A percentile compares a stretch with the other conserved stretches of the same genome.
These are phyloP conservation scores for Phalangium opilio DNA, from an alignment of 2,888 invertebrate species.

Conservation along the genomic window DNA sequence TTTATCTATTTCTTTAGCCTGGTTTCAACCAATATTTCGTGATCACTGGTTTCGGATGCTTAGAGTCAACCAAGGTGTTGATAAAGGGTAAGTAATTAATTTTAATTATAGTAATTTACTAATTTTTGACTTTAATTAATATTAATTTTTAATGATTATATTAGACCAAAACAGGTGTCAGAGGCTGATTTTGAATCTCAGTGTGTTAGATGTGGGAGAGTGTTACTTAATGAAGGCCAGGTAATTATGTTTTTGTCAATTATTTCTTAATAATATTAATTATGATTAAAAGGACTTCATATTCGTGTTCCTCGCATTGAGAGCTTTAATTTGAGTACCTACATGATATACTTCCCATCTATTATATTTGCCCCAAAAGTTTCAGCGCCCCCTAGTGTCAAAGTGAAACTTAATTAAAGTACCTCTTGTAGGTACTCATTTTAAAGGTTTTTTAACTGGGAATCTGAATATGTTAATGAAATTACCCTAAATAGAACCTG, in stretches of 20 bases:
- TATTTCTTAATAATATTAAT: neutral
- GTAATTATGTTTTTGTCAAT: conserved; percentile 18
- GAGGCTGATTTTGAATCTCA: conserved; percentile 36
- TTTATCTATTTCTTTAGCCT: conserved; percentile 29
- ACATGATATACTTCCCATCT: no score
- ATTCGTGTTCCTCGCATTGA: neutral
- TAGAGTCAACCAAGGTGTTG: conserved; percentile 49
- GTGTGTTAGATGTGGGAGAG: conserved; percentile 49
- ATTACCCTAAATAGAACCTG: no score
- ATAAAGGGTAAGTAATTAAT: conserved; percentile 42
- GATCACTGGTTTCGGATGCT: conserved; percentile 54
- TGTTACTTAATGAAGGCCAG: conserved; percentile 41
- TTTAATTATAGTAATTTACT: conserved; percentile 5
- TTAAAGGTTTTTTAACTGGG: no score
- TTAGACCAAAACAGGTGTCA: conserved; percentile 34
- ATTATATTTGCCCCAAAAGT: no score
- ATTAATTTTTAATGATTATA: no score
- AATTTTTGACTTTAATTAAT: neutral
- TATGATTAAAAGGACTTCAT: neutral
- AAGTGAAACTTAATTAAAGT: no score
- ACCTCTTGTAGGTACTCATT: no score
- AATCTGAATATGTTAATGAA: no score
- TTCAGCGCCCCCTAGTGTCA: no score
- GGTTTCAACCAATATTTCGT: conserved; percentile 47
- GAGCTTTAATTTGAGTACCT: neutral